These are phyloP conservation scores for Anthrax anthrax DNA, from an alignment of 2,888 invertebrate genomes.

Conservation along the genomic window DNA sequence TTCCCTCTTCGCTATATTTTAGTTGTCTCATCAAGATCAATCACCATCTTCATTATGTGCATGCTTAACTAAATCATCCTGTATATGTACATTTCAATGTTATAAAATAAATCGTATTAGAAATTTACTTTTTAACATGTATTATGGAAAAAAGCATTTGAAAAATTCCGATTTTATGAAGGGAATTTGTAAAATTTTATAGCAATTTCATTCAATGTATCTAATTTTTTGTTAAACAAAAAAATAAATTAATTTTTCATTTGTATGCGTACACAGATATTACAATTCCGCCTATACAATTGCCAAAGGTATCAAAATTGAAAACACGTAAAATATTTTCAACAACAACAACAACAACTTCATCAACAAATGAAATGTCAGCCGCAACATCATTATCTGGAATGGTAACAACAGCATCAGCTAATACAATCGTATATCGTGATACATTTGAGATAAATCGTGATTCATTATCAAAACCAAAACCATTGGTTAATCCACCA, in stretches of 20 bases:
- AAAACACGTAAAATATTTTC: background rate
- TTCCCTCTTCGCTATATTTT: too few species aligned
- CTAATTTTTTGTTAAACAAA: background rate
- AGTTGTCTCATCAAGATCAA: too few species aligned
- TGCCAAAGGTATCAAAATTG: background rate
- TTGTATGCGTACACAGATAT: background rate
- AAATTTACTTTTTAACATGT: background rate
- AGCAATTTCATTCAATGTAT: too few species aligned
- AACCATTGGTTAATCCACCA: conserved; percentile 19
- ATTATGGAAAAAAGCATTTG: background rate
- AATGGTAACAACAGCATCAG: too few species aligned
- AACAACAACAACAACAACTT: background rate
- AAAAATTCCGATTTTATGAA: background rate
- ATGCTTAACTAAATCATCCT: too few species aligned
- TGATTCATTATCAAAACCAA: background rate
- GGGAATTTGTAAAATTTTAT: too few species aligned
- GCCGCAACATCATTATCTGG: too few species aligned
- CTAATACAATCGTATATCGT: too few species aligned
- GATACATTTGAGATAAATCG: background rate
- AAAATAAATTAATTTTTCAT: background rate
- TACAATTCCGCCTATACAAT: background rate
- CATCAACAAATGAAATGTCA: background rate
- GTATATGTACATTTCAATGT: too few species aligned
- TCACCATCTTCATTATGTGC: too few species aligned
- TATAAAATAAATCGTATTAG: too few species aligned